Percentiles rank a stretch among this genome's conserved stretches.
phyloP scores from a whole-genome alignment of 2,797 vertebrate species.

The Parotocinclus haroldoi region DNA sequence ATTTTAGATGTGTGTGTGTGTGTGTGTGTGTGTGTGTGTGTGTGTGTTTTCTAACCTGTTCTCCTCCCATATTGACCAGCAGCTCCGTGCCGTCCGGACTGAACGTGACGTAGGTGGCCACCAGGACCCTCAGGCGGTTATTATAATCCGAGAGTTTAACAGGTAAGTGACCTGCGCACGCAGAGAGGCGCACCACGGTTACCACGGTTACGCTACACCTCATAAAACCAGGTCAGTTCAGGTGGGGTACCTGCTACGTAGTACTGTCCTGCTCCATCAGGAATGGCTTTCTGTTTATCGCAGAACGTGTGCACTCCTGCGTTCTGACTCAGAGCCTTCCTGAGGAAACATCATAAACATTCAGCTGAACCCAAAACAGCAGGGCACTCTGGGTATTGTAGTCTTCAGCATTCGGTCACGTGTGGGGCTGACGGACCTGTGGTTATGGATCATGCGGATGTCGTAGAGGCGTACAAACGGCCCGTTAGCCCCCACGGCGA shows the following conservation, averaged over 20 bases:
- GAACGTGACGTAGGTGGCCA: constrained; percentile 96
- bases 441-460: constrained; percentile 98
- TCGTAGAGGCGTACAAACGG: constrained; percentile 97
- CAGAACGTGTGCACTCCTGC: constrained; percentile 93
- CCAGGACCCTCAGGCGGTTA: constrained; percentile 90
- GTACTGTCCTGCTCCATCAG: constrained; percentile 93
- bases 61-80: constrained; percentile 97
- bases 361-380: not conserved
- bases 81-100: constrained; percentile 97
- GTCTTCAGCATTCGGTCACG: too few relatives aligned
- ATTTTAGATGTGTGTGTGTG: too few relatives aligned
- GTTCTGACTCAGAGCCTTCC: constrained; percentile 86
- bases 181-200: not conserved
- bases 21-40: too few relatives aligned
- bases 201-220: not conserved
- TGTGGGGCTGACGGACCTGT: constrained; percentile 75
- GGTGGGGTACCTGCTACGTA: constrained; percentile 88
- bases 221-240: not conserved
- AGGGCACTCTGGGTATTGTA: too few relatives aligned
- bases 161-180: constrained; percentile 83
- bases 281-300: constrained; percentile 89
- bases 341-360: constrained; percentile 51
- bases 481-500: constrained; percentile 92
- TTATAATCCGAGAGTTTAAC: constrained; percentile 95
- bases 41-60: constrained; percentile 76